Conservation (phyloP, 2,888 invertebrate species). For the Lomographa bimaculata region DNA sequence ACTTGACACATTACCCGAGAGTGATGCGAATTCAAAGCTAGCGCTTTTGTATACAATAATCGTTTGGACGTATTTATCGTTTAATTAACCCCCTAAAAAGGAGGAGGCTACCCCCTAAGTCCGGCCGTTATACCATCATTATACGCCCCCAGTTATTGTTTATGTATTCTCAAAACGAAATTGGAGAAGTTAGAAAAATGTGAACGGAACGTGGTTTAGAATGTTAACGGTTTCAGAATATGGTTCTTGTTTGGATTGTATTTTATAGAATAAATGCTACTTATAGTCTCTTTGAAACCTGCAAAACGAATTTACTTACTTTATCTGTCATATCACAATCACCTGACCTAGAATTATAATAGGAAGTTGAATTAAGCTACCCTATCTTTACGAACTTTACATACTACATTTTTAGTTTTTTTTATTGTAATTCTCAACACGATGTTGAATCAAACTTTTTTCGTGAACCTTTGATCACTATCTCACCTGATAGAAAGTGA, state of each 20-base stretch:
- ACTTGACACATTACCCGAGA: slow-evolving; percentile 79
- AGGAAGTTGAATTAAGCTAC: too few relatives aligned
- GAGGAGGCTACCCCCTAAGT: too few relatives aligned
- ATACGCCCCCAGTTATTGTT: slow-evolving; percentile 60
- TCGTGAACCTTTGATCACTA: too few relatives aligned
- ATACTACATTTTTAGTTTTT: too few relatives aligned
- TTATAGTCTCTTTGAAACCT: too few relatives aligned
- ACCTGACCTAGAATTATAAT: too few relatives aligned
- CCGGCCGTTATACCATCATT: slow-evolving; percentile 56
- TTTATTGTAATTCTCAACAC: too few relatives aligned
- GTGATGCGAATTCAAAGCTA: slow-evolving; percentile 81
- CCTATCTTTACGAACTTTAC: too few relatives aligned
- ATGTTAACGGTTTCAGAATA: slow-evolving; percentile 29
- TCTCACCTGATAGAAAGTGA: too few relatives aligned
- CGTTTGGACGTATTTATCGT: slow-evolving; percentile 78
- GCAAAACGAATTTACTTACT: too few relatives aligned
- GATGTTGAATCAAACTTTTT: too few relatives aligned
- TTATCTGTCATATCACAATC: too few relatives aligned
- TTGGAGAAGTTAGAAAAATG: slow-evolving; percentile 62
- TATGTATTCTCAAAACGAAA: slow-evolving; percentile 63
- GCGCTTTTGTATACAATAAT: slow-evolving; percentile 77
- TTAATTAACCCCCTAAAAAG: slow-evolving; percentile 75
- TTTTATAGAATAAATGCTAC: background rate
- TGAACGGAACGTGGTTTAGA: slow-evolving; percentile 28
- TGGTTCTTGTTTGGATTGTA: background rate